These are phyloP conservation scores for Phoeniculus purpureus DNA, from an alignment of 2,797 vertebrate genomes.

Conservation along the genomic window DNA sequence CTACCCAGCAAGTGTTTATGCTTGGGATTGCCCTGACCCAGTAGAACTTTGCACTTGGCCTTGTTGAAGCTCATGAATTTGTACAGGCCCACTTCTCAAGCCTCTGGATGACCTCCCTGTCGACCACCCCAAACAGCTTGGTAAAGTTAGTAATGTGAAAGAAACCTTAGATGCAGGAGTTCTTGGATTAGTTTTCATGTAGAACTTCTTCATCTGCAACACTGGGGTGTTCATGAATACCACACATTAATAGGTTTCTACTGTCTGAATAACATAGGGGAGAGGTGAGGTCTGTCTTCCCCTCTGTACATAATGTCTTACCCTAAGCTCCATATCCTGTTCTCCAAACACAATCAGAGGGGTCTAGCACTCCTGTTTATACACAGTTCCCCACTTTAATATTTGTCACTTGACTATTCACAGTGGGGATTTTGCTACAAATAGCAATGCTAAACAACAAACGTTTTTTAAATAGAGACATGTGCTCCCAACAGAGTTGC, in stretches of 20 bases:
- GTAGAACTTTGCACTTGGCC: too few relatives aligned
- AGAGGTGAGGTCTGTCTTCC: background rate
- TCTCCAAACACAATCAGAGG: conserved; percentile 27
- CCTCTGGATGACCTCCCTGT: too few relatives aligned
- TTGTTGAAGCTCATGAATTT: too few relatives aligned
- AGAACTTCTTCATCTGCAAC: background rate
- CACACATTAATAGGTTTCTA: background rate
- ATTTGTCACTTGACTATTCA: conserved; percentile 60
- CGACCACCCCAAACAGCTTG: too few relatives aligned
- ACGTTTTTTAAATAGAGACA: conserved; percentile 41
- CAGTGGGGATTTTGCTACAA: conserved; percentile 57
- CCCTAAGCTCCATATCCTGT: conserved; percentile 4
- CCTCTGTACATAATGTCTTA: background rate
- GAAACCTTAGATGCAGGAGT: background rate
- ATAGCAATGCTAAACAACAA: conserved; percentile 31
- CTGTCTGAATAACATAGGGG: background rate
- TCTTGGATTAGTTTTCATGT: background rate
- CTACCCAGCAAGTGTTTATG: too few relatives aligned
- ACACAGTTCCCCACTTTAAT: conserved; percentile 30
- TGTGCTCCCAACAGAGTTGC: conserved; percentile 32
- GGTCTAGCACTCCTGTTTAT: conserved; percentile 11
- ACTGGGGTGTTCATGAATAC: background rate
- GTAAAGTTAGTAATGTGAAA: background rate
- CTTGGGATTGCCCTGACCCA: too few relatives aligned
- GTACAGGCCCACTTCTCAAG: too few relatives aligned